Base-by-base conservation (phyloP, 35 echinoderm and acorn worm genomes). In the Anneissia japonica region DNA sequence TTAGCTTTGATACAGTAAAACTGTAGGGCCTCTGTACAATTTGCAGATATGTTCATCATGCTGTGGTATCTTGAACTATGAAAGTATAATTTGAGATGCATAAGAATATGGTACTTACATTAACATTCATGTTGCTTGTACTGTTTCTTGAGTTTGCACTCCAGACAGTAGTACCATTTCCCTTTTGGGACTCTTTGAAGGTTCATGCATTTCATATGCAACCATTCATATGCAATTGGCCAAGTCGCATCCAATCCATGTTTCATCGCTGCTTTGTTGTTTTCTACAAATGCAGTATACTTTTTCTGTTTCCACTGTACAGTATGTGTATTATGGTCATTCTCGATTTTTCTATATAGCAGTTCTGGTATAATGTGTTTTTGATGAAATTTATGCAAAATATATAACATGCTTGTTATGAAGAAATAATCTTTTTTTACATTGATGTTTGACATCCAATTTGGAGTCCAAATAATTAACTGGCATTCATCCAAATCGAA, bases 401-500 rank as follows among this genome's bases (percentile, higher is more conserved):
- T 88, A 2, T 13, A 11, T 30, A 80, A 26, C 34, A 88, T 46
- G 19, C 31, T 10, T 14, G 30, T 36, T 10, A 81, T 88, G 39
- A 88, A 88, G 3, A 31, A 4, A 32, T 88, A 17, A 81, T 88
- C 77, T 28, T 6, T 0, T 31, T 28, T 13, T 33, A 88, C 39
- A 30, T 77, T 43, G 26, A 77, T 28, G 28, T 46, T 72, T n/a
- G 39, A 28, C 21, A 81, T 23, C 46, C 76, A 32, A 17, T 46
- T 88, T 23, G 39, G 32, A 16, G 77, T 87, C 85, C 76, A 87
- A 16, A 87, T 6, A 79, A 87, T 43, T 73, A 88, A 81, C 31
- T 80, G 77, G 30, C 31, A 31, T 4, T 19, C 19, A 23, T 33
- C 21, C 77, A 23, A 33, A 29, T 23, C 30, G 34, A 80, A 80